phyloP scores from a whole-genome alignment of 2,888 invertebrate species.

The Ophion slaviceki region DNA sequence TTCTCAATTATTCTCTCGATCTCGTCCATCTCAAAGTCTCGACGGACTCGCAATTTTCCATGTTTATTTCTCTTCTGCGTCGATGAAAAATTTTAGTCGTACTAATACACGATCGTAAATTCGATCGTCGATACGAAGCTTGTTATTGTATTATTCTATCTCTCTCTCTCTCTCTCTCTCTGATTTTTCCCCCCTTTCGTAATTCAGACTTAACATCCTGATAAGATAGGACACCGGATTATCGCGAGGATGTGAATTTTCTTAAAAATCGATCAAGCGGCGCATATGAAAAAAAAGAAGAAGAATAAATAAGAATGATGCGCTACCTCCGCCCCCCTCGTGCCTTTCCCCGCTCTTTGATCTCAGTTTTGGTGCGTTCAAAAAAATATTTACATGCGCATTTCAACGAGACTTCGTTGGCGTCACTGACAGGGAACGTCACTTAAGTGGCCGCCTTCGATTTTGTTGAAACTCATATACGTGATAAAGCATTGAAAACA shows the following conservation, averaged over 20 bases:
- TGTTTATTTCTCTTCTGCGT: constrained; percentile 7
- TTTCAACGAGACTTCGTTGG: constrained; percentile 38
- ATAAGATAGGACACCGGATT: constrained; percentile 31
- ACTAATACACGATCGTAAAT: not conserved
- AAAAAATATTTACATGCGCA: constrained; percentile 64
- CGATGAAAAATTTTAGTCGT: constrained; percentile 32
- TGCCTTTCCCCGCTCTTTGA: constrained; percentile 19
- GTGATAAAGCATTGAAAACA: too few relatives aligned
- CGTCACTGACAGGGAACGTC: not conserved
- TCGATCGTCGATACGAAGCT: constrained; percentile 37
- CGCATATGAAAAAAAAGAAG: constrained; percentile 23
- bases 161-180: not conserved
- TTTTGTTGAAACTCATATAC: too few relatives aligned
- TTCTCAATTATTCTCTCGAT: constrained; percentile 3
- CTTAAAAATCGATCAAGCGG: constrained; percentile 5
- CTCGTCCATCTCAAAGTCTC: not conserved
- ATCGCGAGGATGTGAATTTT: constrained; percentile 46
- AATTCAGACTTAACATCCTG: constrained; percentile 9
- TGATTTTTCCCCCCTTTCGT: not conserved
- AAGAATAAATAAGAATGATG: not conserved
- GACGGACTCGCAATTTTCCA: not conserved
- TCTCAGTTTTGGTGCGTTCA: constrained; percentile 61
- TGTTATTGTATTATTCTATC: constrained; percentile 3
- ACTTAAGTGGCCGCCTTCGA: too few relatives aligned
- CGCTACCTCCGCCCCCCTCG: not conserved